A percentile compares a stretch with the other conserved stretches of the same genome.
Evolutionary conservation across 2,113 vertebrate genomes (phyloP).

Genomic region (Tachuris rubrigastra): DNA sequence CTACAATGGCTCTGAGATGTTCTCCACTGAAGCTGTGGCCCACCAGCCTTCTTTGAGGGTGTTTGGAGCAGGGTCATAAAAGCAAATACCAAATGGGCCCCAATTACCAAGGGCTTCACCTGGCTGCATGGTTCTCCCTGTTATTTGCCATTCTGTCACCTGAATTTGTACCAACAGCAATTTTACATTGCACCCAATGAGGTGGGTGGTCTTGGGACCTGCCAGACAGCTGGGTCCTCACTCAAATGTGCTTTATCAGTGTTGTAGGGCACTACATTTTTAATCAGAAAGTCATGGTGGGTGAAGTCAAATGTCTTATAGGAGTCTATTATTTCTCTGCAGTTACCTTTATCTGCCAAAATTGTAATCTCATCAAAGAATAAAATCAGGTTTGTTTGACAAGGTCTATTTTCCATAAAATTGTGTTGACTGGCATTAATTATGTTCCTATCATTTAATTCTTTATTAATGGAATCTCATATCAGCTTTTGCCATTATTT

Average conservation of each 20-base stretch:
- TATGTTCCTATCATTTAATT: constrained; percentile 29
- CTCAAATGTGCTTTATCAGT: accelerated
- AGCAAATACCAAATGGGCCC: background rate
- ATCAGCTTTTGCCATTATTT: constrained; percentile 50
- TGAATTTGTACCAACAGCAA: accelerated
- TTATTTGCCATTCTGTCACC: background rate
- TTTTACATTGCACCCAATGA: accelerated
- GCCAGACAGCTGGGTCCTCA: background rate
- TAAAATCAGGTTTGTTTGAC: constrained; percentile 57
- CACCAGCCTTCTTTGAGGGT: background rate
- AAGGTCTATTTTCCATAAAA: constrained; percentile 45
- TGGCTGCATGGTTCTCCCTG: background rate
- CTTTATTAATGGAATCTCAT: constrained; percentile 42
- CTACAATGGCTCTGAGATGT: background rate
- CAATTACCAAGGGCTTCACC: background rate
- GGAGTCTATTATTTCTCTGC: constrained; percentile 8
- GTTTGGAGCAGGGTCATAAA: background rate
- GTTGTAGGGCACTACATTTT: background rate
- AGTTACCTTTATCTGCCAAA: constrained; percentile 51
- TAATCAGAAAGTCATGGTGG: background rate
- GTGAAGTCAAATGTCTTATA: background rate
- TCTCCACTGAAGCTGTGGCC: background rate
- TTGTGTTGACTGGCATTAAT: constrained; percentile 23
- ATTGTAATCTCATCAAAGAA: constrained; percentile 45
- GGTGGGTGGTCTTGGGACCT: background rate